Evolutionary conservation across 2,797 vertebrate genomes (phyloP).

Genomic region (Schizopygopsis pylzovi): DNA sequence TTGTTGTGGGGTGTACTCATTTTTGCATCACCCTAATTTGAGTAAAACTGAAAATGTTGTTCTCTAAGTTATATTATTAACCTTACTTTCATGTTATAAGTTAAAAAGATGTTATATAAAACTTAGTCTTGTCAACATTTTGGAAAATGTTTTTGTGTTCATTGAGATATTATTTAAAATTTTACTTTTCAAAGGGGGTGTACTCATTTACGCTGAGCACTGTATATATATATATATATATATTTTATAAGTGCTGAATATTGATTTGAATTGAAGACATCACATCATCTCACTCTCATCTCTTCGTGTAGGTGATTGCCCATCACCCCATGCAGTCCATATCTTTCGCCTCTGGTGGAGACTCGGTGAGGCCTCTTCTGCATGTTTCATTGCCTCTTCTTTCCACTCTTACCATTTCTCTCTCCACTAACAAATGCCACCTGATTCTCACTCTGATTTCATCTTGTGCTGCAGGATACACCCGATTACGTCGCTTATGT

Average conservation of each 20-base stretch:
- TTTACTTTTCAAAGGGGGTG: no score
- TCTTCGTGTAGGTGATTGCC: slow-evolving; percentile 85
- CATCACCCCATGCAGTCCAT: slow-evolving; percentile 99
- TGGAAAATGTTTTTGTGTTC: no score
- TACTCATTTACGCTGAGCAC: no score
- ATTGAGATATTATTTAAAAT: no score
- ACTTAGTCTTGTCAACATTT: no score
- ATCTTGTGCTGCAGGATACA: slow-evolving; percentile 83
- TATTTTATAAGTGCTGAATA: neutral
- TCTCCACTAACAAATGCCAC: slow-evolving; percentile 43
- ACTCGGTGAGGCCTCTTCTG: slow-evolving; percentile 83
- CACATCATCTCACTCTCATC: neutral
- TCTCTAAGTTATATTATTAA: no score
- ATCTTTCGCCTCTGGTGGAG: slow-evolving; percentile 96
- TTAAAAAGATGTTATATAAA: no score
- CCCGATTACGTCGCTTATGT: slow-evolving; percentile 97
- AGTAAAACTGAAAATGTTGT: no score
- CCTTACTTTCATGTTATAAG: no score
- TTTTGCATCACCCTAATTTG: no score
- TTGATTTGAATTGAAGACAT: slow-evolving; percentile 22
- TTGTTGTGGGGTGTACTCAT: no score
- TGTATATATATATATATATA: no score
- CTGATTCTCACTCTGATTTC: slow-evolving; percentile 54
- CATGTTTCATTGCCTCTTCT: slow-evolving; percentile 44
- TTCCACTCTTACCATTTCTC: slow-evolving; percentile 37